Base-by-base conservation (phyloP, 2,113 vertebrate species). In the Colistium nudipinnis region DNA sequence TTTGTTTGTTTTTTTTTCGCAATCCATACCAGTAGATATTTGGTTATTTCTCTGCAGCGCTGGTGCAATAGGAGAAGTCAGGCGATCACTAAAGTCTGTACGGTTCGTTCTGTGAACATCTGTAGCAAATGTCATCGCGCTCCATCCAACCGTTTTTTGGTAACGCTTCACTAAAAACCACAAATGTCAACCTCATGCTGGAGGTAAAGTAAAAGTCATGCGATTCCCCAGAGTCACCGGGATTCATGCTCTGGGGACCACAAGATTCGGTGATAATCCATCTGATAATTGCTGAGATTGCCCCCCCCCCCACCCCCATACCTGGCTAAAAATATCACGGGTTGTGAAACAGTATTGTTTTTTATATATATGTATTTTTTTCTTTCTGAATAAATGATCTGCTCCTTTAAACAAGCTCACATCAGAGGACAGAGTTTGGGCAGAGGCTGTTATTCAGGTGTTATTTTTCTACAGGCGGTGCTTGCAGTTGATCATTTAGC, bases 401-500 rank as follows among this genome's bases (percentile, higher is more conserved):
- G 16, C 30, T 38, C 27, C 38, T 48, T 20, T 1, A 24, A 16
- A 0, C 6, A 70, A 28, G 7, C 1, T 20, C 14, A 12, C 33
- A 7, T 55, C 39, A 51, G 52, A 31, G 38, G 12, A 36, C 49
- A 45, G 1, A 45, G 52, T 31, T 4, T n/a, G 3, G 22, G 16
- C 38, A 31, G 17, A 64, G 2, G 11, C 31, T 66, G 30, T 38
- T 59, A n/a, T n/a, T n/a, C 30, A 33, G n/a, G 14, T n/a, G n/a
- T 4, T 75, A 19, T 62, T 74, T 81, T 69, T 45, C 39, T 49
- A 3, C 38, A 35, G 35, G 49, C 31, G 14, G 14, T 59, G 51
- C n/a, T 36, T 63, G 67, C 76, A 52, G 59, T 74, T 60, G 62
- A 74, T 84, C 70, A 82, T 86, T 87, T 72, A 73, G 67, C 33